Percentiles rank a stretch among this genome's conserved stretches.
phyloP scores from a whole-genome alignment of 2,888 invertebrate species.

The Sinodicranocentrus sp. region DNA sequence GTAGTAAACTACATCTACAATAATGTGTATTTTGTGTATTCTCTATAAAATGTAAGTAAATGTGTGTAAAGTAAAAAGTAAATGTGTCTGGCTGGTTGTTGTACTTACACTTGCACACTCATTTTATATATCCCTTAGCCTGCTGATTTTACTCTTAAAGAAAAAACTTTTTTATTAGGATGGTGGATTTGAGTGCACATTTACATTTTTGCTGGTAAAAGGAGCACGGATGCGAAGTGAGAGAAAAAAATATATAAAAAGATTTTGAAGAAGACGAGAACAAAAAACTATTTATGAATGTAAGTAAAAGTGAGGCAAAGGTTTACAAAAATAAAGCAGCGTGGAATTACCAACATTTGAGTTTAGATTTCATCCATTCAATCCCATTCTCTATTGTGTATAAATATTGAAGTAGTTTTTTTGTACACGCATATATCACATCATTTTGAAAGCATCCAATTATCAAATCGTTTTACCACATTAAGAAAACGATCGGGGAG shows the following conservation, averaged over 20 bases:
- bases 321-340: neutral
- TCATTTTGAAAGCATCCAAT: too few relatives aligned
- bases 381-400: too few relatives aligned
- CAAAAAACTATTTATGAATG: conserved; percentile 19
- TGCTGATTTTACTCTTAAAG: conserved; percentile 27
- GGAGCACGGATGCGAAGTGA: conserved; percentile 25
- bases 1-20: neutral
- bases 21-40: conserved; percentile 5
- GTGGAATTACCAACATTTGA: too few relatives aligned
- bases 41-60: neutral
- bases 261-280: neutral
- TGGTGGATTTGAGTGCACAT: conserved; percentile 33
- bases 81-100: conserved; percentile 22
- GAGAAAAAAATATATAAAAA: neutral
- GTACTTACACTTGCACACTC: neutral
- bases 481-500: too few relatives aligned
- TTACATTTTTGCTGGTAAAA: conserved; percentile 41
- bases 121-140: conserved; percentile 8
- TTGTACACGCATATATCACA: too few relatives aligned
- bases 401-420: neutral
- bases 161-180: neutral
- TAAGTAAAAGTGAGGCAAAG: conserved; percentile 10
- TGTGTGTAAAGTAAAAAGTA: conserved; percentile 15
- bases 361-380: too few relatives aligned
- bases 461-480: too few relatives aligned